Conservation (phyloP, 1,140 invertebrate genomes). For the Heliconius hermathena region DNA sequence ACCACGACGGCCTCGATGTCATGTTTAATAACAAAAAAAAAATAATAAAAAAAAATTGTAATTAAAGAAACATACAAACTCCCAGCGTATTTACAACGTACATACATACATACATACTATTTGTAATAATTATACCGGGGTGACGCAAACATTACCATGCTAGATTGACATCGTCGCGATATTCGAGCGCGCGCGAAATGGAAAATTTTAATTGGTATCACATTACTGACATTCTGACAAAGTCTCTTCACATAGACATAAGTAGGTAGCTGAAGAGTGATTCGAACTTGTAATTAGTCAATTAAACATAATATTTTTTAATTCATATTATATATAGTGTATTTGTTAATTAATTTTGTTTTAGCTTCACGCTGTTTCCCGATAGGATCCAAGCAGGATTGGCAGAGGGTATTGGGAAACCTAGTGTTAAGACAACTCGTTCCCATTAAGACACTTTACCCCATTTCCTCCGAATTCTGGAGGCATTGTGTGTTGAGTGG, state of each 20-base stretch:
- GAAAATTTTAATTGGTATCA: slow-evolving; percentile 53
- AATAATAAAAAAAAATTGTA: neutral
- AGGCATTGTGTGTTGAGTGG: too few species aligned
- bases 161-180: slow-evolving; percentile 41
- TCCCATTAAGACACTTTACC: too few species aligned
- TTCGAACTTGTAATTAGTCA: neutral
- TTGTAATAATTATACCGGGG: slow-evolving; percentile 37
- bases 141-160: slow-evolving; percentile 41
- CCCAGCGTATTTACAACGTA: neutral
- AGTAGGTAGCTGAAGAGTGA: neutral
- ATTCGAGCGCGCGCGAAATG: slow-evolving; percentile 45
- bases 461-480: too few species aligned
- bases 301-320: too few species aligned
- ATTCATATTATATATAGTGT: too few species aligned
- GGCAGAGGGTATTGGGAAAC: too few species aligned
- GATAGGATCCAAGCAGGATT: too few species aligned
- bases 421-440: too few species aligned
- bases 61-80: slow-evolving; percentile 27
- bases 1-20: too few species aligned
- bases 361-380: too few species aligned
- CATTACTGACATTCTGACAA: slow-evolving; percentile 37
- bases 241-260: slow-evolving; percentile 16
- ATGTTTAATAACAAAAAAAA: too few species aligned
- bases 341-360: too few species aligned
- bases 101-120: slow-evolving; percentile 21